Evolutionary conservation across 2,113 vertebrate species (phyloP).

Genomic region (Oxyura jamaicensis): DNA sequence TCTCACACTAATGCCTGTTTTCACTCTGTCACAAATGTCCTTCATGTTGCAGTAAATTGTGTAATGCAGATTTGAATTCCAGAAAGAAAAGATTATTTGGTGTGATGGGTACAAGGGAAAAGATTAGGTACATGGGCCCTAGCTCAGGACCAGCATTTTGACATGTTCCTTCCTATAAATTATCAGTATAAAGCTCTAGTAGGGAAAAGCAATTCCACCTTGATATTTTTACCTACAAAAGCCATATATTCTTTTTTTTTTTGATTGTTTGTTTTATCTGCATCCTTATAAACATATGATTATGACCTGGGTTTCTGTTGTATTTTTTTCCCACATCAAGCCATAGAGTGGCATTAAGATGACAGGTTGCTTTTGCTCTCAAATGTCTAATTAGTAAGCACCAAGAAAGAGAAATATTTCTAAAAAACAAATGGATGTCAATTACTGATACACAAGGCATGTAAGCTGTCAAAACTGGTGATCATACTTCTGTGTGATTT

Average conservation of each 20-base stretch:
- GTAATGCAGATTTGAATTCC: not conserved
- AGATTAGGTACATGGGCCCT: not conserved
- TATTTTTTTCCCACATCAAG: not conserved
- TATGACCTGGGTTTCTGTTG: not conserved
- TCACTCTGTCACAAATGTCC: not conserved
- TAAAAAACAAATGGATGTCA: not conserved
- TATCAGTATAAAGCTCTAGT: not conserved
- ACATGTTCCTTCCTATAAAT: not conserved
- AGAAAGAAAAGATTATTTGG: not conserved
- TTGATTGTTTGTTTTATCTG: not conserved
- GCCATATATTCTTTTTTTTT: not conserved
- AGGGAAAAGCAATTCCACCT: not conserved
- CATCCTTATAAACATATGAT: not conserved
- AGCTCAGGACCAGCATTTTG: not conserved
- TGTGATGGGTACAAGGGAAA: not conserved
- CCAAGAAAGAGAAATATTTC: slow-evolving; percentile 16
- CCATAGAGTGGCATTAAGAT: not conserved
- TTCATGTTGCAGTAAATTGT: not conserved
- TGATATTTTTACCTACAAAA: not conserved
- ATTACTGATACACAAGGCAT: not conserved
- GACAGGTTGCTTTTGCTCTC: slow-evolving; percentile 24
- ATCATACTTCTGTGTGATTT: not conserved
- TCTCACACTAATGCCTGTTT: not conserved
- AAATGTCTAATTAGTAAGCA: slow-evolving; percentile 7
- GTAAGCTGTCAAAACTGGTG: not conserved